Base-by-base conservation (phyloP, 1,140 invertebrate species). In the Nautilus pompilius region DNA sequence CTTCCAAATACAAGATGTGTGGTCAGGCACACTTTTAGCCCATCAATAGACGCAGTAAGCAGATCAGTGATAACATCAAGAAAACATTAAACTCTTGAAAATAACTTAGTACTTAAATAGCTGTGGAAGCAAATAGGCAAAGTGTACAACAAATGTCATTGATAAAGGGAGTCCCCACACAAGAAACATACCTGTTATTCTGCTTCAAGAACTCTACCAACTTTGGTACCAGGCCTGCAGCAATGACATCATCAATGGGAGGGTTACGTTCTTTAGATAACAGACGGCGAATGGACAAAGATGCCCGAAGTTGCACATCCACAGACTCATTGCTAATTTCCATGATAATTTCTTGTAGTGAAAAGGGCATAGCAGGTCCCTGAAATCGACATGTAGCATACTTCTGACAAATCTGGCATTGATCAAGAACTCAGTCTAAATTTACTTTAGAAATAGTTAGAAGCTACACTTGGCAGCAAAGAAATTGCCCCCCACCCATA, bases 251-350 rank as follows among this genome's bases (percentile, higher is more conserved):
- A 87, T 99, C 93, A 76, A 99, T 99, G n/a, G 97, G 97, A 70
- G 97, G 97, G 86, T 98, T 99, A 70, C 93, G 89, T 83, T 99
- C 96, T 46, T 93, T 95, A 3, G 96, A 99, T 5, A 99, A 85
- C 58, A 99, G 85, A 84, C 98, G 99, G 63, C 97, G 86, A 8
- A 74, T 78, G 32, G 74, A 70, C 62, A 80, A 80, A 3, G 80
- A 77, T 28, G 77, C 75, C 10, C 71, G 65, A 33, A 80, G 67
- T 55, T 80, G 74, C 10, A 46, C 61, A 3, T 69, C 54, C 2
- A 60, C 45, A 58, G 79, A 75, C 10, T 60, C 62, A 15, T 71
- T 68, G 10, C 73, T 68, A 10, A 82, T 74, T 20, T 72, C 71
- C 13, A 60, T 59, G 17, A 78, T 69, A 33, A 83, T 82, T 49